A percentile compares a stretch with the other conserved stretches of the same genome.
These are phyloP conservation scores for Siniperca chuatsi DNA, from an alignment of 2,113 vertebrate genomes.

Conservation along the genomic window DNA sequence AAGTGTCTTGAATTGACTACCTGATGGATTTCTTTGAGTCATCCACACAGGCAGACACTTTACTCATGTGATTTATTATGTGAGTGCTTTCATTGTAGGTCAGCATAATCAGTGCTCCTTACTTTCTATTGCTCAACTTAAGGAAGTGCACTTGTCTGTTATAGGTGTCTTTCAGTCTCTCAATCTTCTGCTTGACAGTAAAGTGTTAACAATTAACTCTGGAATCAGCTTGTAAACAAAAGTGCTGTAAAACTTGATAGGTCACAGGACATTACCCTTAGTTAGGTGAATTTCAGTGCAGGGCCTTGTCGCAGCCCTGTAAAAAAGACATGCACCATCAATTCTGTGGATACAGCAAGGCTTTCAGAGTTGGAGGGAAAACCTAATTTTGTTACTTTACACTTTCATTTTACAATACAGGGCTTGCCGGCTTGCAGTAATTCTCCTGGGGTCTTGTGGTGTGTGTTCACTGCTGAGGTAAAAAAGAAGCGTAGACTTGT, in stretches of 20 bases:
- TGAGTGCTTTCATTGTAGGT: conserved; percentile 42
- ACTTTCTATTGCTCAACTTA: conserved; percentile 58
- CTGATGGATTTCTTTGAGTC: conserved; percentile 27
- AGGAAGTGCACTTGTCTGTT: conserved; percentile 47
- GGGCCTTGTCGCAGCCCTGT: conserved; percentile 43
- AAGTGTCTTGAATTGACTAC: conserved; percentile 10
- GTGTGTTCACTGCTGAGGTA: conserved; percentile 29
- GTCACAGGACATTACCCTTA: conserved; percentile 79
- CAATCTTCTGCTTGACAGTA: conserved; percentile 39
- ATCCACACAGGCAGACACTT: conserved; percentile 12
- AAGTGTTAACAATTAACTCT: conserved; percentile 81
- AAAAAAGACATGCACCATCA: conserved; percentile 67
- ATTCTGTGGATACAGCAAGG: conserved; percentile 40
- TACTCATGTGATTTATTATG: conserved; percentile 36
- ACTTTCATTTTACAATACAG: conserved; percentile 70
- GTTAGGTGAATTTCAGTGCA: conserved; percentile 63
- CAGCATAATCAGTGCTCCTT: conserved; percentile 27
- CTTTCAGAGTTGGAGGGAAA: conserved; percentile 46
- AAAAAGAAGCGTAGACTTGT: conserved; percentile 26
- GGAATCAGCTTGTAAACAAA: conserved; percentile 79
- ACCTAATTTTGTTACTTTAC: conserved; percentile 70
- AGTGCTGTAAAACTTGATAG: conserved; percentile 70
- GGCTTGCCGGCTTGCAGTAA: conserved; percentile 28
- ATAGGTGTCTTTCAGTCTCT: conserved; percentile 33
- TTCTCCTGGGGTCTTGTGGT: conserved; percentile 48